Conservation (phyloP, 2,888 invertebrate species). For the Yponomeuta sedellus region DNA sequence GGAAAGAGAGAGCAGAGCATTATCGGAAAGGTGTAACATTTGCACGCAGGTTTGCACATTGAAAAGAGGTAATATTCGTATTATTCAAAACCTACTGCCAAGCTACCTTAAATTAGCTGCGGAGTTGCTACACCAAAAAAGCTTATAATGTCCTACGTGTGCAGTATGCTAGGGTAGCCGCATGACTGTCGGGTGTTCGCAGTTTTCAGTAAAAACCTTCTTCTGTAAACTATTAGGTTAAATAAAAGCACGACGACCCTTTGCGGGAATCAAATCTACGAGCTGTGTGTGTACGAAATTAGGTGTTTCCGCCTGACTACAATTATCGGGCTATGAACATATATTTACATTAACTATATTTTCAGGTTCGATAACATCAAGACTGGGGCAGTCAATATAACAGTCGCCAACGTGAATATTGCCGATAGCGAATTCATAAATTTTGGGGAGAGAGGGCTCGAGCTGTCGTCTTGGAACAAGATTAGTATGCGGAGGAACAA, state of each 20-base stretch:
- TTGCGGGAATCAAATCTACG: too few relatives aligned
- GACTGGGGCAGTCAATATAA: slow-evolving; percentile 79
- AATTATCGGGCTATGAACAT: too few relatives aligned
- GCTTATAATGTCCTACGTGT: too few relatives aligned
- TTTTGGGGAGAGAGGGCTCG: slow-evolving; percentile 74
- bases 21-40: slow-evolving; percentile 9
- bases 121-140: too few relatives aligned
- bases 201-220: too few relatives aligned
- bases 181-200: too few relatives aligned
- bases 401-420: slow-evolving; percentile 77
- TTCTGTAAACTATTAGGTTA: too few relatives aligned
- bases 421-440: slow-evolving; percentile 76
- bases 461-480: slow-evolving; percentile 80
- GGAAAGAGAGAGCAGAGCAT: slow-evolving; percentile 12
- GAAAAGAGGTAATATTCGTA: background rate
- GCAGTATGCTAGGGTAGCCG: too few relatives aligned
- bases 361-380: slow-evolving; percentile 79
- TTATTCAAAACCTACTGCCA: background rate
- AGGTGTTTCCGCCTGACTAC: too few relatives aligned
- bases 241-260: too few relatives aligned
- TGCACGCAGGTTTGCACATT: slow-evolving; percentile 4
- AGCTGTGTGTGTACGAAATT: too few relatives aligned
- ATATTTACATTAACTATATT: slow-evolving; percentile 27
- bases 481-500: slow-evolving; percentile 79
- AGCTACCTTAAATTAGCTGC: too few relatives aligned